Conservation (phyloP, 2,113 vertebrate genomes). For the Clupea harengus region DNA sequence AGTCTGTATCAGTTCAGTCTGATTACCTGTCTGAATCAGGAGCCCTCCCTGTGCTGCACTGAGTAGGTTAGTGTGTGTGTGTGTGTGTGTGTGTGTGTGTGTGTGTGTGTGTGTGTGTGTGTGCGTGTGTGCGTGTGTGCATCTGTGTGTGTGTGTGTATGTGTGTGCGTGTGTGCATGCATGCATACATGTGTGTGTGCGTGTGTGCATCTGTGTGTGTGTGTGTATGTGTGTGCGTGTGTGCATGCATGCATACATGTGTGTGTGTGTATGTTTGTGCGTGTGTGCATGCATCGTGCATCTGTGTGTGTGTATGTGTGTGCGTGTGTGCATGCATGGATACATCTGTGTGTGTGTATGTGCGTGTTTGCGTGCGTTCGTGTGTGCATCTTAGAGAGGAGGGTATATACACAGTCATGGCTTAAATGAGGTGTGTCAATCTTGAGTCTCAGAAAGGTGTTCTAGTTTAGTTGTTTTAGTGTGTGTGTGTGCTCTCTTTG, state of each 20-base stretch:
- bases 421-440: too few species aligned
- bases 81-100: background rate
- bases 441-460: too few species aligned
- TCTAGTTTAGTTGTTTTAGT: too few species aligned
- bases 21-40: conserved; percentile 1
- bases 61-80: background rate
- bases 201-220: background rate
- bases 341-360: background rate
- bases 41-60: background rate
- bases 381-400: too few species aligned
- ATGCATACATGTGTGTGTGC: background rate
- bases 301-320: too few species aligned
- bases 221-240: background rate
- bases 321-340: background rate
- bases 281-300: background rate
- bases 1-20: background rate
- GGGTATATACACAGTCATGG: background rate
- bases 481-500: too few species aligned
- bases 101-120: background rate
- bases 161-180: background rate
- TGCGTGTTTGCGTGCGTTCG: background rate
- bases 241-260: background rate
- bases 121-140: background rate
- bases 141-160: background rate
- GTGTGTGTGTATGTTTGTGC: background rate